Conservation (phyloP, 2,888 invertebrate species). For the Tenthredo distinguenda region DNA sequence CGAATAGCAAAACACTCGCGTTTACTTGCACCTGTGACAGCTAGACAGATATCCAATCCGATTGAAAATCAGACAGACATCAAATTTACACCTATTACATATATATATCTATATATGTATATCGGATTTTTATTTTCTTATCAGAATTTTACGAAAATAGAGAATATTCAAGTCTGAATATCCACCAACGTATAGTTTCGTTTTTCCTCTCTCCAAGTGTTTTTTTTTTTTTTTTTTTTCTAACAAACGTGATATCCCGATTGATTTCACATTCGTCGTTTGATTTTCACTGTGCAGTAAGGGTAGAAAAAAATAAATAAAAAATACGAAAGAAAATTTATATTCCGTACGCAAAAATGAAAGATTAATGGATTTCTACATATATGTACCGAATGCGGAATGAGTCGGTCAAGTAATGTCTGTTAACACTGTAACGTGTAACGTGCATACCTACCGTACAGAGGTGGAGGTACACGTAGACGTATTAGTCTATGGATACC, state of each 20-base stretch:
- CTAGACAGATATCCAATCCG: constrained; percentile 44
- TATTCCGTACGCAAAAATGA: not conserved
- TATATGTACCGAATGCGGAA: not conserved
- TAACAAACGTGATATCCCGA: no score
- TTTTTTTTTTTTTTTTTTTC: no score
- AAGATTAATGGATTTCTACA: not conserved
- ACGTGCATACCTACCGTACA: not conserved
- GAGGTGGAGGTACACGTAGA: not conserved
- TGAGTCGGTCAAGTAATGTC: not conserved
- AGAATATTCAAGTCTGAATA: no score
- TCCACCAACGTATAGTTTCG: no score
- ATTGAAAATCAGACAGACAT: constrained; percentile 30
- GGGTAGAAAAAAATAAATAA: not conserved
- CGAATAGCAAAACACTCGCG: constrained; percentile 42
- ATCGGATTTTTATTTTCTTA: not conserved
- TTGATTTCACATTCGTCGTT: no score
- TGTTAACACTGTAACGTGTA: not conserved
- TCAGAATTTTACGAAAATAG: no score
- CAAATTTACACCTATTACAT: not conserved
- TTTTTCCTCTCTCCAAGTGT: no score
- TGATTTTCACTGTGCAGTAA: not conserved
- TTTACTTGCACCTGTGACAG: constrained; percentile 47
- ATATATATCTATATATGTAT: not conserved
- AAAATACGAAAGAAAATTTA: not conserved
- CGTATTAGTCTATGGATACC: not conserved